Evolutionary conservation across 2,113 vertebrate genomes (phyloP).

Genomic region (Aspiorhynchus laticeps): DNA sequence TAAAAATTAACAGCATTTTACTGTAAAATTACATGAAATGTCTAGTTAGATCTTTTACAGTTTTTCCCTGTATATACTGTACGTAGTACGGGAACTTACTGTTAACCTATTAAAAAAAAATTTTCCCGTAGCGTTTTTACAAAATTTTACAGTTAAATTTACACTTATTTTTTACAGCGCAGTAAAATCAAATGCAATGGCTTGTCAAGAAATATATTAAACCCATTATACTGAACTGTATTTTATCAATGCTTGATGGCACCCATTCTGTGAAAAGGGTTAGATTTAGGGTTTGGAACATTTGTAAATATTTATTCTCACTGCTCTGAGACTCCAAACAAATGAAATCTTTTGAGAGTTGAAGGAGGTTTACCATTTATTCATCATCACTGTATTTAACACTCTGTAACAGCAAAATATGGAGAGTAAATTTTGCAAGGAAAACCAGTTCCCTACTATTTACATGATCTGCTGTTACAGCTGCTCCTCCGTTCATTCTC

Average conservation of each 20-base stretch:
- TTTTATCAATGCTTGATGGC: background rate
- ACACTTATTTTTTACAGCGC: no score
- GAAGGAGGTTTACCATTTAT: background rate
- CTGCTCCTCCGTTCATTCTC: slow-evolving; percentile 37
- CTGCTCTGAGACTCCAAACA: background rate
- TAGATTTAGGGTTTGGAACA: background rate
- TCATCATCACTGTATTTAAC: background rate
- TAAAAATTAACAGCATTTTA: no score
- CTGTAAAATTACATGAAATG: no score
- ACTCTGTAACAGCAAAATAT: background rate
- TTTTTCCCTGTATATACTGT: no score
- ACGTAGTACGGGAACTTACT: no score
- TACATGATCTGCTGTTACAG: background rate
- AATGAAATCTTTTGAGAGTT: background rate
- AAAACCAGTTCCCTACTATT: slow-evolving; percentile 14
- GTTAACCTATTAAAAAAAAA: no score
- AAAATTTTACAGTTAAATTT: no score
- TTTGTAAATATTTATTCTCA: background rate
- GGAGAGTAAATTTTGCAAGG: background rate
- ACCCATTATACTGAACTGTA: background rate
- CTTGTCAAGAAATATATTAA: background rate
- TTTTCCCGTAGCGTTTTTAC: no score
- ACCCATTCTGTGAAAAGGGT: background rate
- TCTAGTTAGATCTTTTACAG: no score
- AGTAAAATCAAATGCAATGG: background rate